phyloP scores from a whole-genome alignment of 1,140 invertebrate genomes.

The Pteromalus puparum region DNA sequence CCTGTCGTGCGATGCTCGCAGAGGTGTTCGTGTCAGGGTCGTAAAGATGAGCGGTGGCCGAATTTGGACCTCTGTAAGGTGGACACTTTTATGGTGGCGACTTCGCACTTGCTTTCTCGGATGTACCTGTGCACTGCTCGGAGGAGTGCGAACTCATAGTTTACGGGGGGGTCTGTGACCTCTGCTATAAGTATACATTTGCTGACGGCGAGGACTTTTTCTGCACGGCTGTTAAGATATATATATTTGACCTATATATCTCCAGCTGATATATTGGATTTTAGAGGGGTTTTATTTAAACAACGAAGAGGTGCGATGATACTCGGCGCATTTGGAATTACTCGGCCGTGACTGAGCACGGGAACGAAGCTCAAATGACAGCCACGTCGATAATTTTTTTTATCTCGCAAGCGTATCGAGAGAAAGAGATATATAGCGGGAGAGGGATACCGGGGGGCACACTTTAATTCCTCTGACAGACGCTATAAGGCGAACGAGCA shows the following conservation, averaged over 20 bases:
- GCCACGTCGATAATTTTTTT: slow-evolving; percentile 52
- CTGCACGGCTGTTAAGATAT: neutral
- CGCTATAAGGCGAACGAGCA: slow-evolving; percentile 59
- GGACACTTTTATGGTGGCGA: slow-evolving; percentile 66
- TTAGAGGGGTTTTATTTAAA: neutral
- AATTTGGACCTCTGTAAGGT: slow-evolving; percentile 47
- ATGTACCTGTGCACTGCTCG: neutral
- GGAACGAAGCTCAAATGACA: slow-evolving; percentile 38
- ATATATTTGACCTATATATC: neutral
- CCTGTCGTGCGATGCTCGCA: slow-evolving; percentile 32
- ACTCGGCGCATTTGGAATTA: neutral
- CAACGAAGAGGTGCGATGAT: neutral
- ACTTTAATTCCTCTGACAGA: slow-evolving; percentile 52
- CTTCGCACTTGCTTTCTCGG: slow-evolving; percentile 52
- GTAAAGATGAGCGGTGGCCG: slow-evolving; percentile 22
- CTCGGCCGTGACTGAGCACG: neutral
- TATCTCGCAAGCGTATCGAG: slow-evolving; percentile 37
- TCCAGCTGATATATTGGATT: neutral
- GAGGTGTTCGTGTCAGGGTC: neutral
- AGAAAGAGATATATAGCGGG: neutral
- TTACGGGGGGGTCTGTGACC: slow-evolving; percentile 10
- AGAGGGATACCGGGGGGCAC: neutral
- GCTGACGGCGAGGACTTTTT: too few relatives aligned
- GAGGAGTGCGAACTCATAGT: slow-evolving; percentile 10
- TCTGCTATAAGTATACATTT: too few relatives aligned